A percentile compares a stretch with the other conserved stretches of the same genome.
Evolutionary conservation across 2,888 invertebrate species (phyloP).

Genomic region (Parasteatoda lunata): DNA sequence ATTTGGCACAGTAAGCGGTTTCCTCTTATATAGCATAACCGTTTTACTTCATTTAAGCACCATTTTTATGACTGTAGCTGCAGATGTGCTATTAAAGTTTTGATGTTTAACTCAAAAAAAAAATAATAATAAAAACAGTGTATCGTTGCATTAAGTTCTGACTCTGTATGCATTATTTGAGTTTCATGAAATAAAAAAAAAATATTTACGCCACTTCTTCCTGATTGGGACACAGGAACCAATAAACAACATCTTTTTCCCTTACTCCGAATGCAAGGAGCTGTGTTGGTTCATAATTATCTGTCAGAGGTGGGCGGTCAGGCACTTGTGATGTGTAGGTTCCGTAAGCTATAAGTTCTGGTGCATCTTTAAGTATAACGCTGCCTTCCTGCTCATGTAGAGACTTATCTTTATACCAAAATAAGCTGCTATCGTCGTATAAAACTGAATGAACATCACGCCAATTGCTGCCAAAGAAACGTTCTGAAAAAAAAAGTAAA

Average conservation of each 20-base stretch:
- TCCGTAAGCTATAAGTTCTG: slow-evolving; percentile 86
- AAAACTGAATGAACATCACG: slow-evolving; percentile 88
- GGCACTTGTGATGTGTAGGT: slow-evolving; percentile 87
- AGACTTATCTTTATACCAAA: slow-evolving; percentile 85
- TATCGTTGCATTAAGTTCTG: too few relatives aligned
- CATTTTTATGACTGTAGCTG: too few relatives aligned
- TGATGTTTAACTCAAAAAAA: too few relatives aligned
- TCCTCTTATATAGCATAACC: too few relatives aligned
- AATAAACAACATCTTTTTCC: slow-evolving; percentile 83
- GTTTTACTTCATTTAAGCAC: too few relatives aligned
- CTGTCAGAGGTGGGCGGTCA: slow-evolving; percentile 80
- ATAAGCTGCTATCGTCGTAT: slow-evolving; percentile 88
- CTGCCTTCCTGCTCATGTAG: slow-evolving; percentile 76
- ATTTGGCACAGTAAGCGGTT: too few relatives aligned
- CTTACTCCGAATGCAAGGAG: slow-evolving; percentile 85
- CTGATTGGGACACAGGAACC: slow-evolving; percentile 86
- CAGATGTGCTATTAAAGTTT: too few relatives aligned
- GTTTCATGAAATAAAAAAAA: background rate
- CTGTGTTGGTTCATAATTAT: slow-evolving; percentile 82
- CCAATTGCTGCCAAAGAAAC: slow-evolving; percentile 87
- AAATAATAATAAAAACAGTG: too few relatives aligned
- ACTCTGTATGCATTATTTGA: too few relatives aligned
- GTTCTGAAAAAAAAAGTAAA: slow-evolving; percentile 78
- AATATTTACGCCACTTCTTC: slow-evolving; percentile 83
- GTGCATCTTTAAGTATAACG: slow-evolving; percentile 83